A percentile compares a stretch with the other conserved stretches of the same genome.
phyloP scores from a whole-genome alignment of 2,113 vertebrate genomes.

The Apeltes quadracus region DNA sequence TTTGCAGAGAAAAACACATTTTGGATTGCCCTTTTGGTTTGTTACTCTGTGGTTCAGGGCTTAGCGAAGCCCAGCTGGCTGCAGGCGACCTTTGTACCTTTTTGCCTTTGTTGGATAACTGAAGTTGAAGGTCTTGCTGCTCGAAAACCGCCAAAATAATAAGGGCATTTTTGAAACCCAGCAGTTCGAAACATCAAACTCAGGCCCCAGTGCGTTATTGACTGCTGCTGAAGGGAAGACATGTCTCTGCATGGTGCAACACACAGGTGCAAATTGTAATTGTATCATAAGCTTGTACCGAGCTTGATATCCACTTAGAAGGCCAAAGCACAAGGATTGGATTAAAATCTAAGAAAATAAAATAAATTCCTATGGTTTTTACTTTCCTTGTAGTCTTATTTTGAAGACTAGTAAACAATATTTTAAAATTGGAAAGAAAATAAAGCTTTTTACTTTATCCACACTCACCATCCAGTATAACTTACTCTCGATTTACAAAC shows the following conservation, averaged over 20 bases:
- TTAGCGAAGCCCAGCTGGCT: not conserved
- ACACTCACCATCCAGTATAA: too few relatives aligned
- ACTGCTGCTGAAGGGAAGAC: not conserved
- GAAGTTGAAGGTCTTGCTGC: not conserved
- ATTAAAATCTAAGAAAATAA: not conserved
- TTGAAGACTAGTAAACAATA: too few relatives aligned
- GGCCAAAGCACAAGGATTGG: not conserved
- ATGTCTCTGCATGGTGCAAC: not conserved
- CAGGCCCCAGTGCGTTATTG: not conserved
- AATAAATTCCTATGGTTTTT: not conserved
- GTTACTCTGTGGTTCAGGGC: not conserved
- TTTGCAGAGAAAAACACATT: constrained; percentile 4
- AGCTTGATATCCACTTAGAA: not conserved
- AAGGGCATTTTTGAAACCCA: not conserved
- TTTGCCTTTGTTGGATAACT: not conserved
- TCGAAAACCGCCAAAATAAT: not conserved
- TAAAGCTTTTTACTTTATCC: not conserved
- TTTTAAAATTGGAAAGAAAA: too few relatives aligned
- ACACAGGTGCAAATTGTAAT: not conserved
- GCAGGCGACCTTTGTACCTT: not conserved
- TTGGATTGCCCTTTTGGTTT: not conserved
- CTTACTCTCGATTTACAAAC: too few relatives aligned
- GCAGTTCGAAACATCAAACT: not conserved
- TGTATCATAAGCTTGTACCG: not conserved
- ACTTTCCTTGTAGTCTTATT: not conserved